Percentiles rank a stretch among this genome's conserved stretches.
These are phyloP conservation scores for Etheostoma perlongum DNA, from an alignment of 2,797 vertebrate species.

Conservation along the genomic window DNA sequence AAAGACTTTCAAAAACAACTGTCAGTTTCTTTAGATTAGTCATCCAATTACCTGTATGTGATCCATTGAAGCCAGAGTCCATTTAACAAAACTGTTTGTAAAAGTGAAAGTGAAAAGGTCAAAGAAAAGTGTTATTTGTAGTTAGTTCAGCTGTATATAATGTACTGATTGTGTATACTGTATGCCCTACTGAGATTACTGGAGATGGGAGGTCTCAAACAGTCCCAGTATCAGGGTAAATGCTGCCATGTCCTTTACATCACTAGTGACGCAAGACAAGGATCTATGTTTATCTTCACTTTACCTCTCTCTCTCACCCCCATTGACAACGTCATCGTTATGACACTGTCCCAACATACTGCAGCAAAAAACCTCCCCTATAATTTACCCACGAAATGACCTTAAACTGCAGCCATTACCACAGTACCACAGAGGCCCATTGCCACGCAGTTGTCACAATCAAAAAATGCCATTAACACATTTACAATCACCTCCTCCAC, in stretches of 20 bases:
- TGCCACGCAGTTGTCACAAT: constrained; percentile 44
- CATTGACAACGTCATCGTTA: constrained; percentile 34
- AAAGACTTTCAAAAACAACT: background rate
- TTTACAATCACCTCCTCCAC: constrained; percentile 69
- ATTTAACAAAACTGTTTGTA: background rate
- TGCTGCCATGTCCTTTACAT: constrained; percentile 20
- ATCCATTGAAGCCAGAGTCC: background rate
- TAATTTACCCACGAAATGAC: constrained; percentile 52
- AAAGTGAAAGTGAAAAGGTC: too few species aligned
- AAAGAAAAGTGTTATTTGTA: constrained; percentile 1
- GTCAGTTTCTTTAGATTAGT: background rate
- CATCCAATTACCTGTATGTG: background rate
- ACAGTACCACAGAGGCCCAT: constrained; percentile 11
- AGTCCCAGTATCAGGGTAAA: constrained; percentile 3
- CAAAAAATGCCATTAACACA: constrained; percentile 60
- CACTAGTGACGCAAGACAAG: constrained; percentile 29
- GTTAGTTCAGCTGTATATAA: background rate
- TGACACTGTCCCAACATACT: constrained; percentile 38
- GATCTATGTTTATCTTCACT: constrained; percentile 2
- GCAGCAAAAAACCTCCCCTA: constrained; percentile 40
- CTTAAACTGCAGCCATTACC: constrained; percentile 26
- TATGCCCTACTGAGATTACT: constrained; percentile 4
- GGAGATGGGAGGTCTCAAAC: constrained; percentile 4
- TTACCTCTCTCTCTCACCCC: background rate
- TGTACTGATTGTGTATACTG: background rate